Evolutionary conservation across 2,113 vertebrate genomes (phyloP), one percentile per base, ranked within the genome.

Genomic region (Noctilio leporinus): DNA sequence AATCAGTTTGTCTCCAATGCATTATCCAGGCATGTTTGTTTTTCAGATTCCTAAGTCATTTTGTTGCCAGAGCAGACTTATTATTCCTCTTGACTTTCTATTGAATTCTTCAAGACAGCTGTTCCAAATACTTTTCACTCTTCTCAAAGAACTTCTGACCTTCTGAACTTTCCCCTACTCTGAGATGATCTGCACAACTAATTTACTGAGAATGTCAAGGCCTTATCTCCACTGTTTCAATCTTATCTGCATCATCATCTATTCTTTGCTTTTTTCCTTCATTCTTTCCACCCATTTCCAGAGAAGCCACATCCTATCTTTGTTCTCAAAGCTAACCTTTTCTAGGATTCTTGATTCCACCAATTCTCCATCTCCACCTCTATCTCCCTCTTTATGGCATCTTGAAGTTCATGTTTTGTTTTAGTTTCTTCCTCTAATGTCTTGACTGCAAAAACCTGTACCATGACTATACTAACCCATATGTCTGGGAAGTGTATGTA

Each of bases 21-120:
- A 87, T 85, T 89, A 93, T 72, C 43, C 47, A 84, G 64, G 33
- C 49, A 55, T 40, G 38, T 89, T 84, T 94, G 69, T 67, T 96
- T 92, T 93, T 86, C 78, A 80, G 67, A 75, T 47, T 91, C 62
- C 26, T 89, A 87, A 57, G 38, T 65, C 80, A 81, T 62, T 87
- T 91, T 81, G 49, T 84, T 78, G 75, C 82, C 67, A 69, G 40
- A 87, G 28, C 2, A 89, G 49, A 40, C 20, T 82, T 85, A 83
- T 87, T 76, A 62, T 35, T 88, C 35, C 28, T 91, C 91, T 49
- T 88, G 35, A 81, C 35, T 82, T 83, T 92, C 69, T 84, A 19
- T 40, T 64, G 35, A 82, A 72, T 82, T 95, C 24, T 94, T 93
- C 9, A 26, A 86, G 17, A 72, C 45, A 43, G 67, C 64, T 51